Conservation (phyloP, 2,113 vertebrate species). For the Chroicocephalus ridibundus region DNA sequence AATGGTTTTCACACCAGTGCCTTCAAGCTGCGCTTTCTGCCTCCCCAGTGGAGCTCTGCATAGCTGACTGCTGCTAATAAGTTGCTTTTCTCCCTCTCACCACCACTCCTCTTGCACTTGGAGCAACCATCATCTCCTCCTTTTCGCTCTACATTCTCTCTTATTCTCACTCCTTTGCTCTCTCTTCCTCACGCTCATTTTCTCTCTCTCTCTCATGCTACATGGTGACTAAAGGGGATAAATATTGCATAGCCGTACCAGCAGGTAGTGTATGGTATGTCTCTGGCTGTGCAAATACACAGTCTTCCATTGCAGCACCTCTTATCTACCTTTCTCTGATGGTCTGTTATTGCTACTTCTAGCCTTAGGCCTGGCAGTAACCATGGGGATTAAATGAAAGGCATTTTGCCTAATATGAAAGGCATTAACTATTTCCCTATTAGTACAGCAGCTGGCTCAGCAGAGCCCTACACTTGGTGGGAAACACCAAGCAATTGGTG, state of each 20-base stretch:
- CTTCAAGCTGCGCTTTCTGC: background rate
- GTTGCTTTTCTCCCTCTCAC: rapidly evolving
- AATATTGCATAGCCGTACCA: background rate
- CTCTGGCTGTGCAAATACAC: background rate
- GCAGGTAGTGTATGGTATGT: background rate
- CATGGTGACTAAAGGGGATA: background rate
- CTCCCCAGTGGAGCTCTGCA: background rate
- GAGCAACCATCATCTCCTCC: background rate
- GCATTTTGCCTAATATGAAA: background rate
- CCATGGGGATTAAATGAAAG: background rate
- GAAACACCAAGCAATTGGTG: background rate
- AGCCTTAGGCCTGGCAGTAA: background rate
- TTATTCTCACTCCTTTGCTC: background rate
- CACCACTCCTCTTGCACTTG: background rate
- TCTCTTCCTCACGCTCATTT: background rate
- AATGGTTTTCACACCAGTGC: background rate
- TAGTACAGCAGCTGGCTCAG: background rate
- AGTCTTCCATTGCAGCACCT: background rate
- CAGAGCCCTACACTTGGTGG: rapidly evolving
- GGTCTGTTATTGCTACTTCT: background rate
- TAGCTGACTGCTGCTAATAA: background rate
- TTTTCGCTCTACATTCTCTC: background rate
- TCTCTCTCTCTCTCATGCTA: background rate
- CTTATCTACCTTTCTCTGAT: background rate
- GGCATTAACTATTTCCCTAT: background rate